Conservation (phyloP, 23 tunicate species). For the Aplidium turbinatum region DNA sequence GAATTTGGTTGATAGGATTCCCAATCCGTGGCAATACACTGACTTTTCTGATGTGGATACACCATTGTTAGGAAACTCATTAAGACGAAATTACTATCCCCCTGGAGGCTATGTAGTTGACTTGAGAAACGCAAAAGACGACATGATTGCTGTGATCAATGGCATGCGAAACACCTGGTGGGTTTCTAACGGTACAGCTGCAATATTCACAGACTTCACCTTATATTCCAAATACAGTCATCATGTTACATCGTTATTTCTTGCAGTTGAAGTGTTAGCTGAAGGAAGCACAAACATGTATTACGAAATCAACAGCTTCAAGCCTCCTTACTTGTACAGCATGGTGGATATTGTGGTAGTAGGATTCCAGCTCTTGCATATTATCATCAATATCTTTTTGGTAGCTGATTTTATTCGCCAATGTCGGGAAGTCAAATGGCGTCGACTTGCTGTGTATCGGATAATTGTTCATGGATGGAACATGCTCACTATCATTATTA, state of each 20-base stretch:
- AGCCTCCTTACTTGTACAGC: conserved; percentile 54
- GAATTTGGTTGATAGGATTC: neutral
- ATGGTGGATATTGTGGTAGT: conserved; percentile 29
- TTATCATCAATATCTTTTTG: neutral
- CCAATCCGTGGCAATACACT: conserved; percentile 40
- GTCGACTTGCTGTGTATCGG: conserved; percentile 3
- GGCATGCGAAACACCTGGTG: conserved; percentile 51
- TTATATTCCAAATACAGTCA: conserved; percentile 26
- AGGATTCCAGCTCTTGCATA: conserved; percentile 42
- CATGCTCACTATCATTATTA: conserved; percentile 11
- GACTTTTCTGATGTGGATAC: neutral
- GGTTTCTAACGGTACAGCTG: conserved; percentile 54
- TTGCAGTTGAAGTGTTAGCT: conserved; percentile 49
- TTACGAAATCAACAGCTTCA: conserved; percentile 30
- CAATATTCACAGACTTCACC: conserved; percentile 55
- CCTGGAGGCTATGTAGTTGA: conserved; percentile 69
- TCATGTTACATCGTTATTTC: conserved; percentile 30
- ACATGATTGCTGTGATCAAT: conserved; percentile 12
- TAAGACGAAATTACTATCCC: conserved; percentile 47
- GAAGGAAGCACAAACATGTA: conserved; percentile 41
- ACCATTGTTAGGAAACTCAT: conserved; percentile 31
- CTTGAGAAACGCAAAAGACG: conserved; percentile 46
- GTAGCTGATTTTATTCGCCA: conserved; percentile 39
- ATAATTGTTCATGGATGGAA: conserved; percentile 54
- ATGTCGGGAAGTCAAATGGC: conserved; percentile 51